phyloP scores from a whole-genome alignment of 2,888 invertebrate species.

The Neuroscelio doddi region DNA sequence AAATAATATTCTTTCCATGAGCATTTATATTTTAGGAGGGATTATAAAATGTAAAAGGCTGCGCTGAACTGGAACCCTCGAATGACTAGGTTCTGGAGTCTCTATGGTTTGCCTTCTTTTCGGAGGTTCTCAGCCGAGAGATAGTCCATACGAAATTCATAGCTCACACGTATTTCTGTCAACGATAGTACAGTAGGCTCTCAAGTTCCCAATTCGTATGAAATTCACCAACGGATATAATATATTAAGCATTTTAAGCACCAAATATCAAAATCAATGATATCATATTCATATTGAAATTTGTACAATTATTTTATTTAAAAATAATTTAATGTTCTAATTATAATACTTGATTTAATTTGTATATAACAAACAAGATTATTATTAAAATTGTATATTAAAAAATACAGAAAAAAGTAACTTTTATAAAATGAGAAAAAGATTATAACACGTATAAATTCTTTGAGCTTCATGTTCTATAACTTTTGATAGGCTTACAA shows the following conservation, averaged over 20 bases:
- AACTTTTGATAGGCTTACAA: constrained; percentile 42
- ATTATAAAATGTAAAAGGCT: constrained; percentile 33
- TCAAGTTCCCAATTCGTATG: constrained; percentile 14
- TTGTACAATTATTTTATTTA: no score
- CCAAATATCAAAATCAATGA: no score
- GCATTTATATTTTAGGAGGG: constrained; percentile 20
- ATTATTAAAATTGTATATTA: no score
- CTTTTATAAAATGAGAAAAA: no score
- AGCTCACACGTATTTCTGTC: constrained; percentile 41
- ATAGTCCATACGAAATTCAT: constrained; percentile 39
- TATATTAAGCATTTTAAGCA: no score
- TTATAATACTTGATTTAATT: no score
- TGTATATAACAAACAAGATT: no score
- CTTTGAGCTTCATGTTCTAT: constrained; percentile 23
- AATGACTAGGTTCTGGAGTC: constrained; percentile 15
- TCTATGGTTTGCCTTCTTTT: constrained; percentile 27
- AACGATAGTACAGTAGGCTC: constrained; percentile 15
- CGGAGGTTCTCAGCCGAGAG: constrained; percentile 15
- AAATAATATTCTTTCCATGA: constrained; percentile 21
- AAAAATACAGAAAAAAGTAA: no score
- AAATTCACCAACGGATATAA: constrained; percentile 24
- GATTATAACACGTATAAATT: constrained; percentile 31
- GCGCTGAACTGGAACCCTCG: constrained; percentile 12
- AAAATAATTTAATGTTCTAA: no score
- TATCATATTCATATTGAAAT: no score